phyloP scores from a whole-genome alignment of 2,888 invertebrate genomes.

The Drosophila conformis region DNA sequence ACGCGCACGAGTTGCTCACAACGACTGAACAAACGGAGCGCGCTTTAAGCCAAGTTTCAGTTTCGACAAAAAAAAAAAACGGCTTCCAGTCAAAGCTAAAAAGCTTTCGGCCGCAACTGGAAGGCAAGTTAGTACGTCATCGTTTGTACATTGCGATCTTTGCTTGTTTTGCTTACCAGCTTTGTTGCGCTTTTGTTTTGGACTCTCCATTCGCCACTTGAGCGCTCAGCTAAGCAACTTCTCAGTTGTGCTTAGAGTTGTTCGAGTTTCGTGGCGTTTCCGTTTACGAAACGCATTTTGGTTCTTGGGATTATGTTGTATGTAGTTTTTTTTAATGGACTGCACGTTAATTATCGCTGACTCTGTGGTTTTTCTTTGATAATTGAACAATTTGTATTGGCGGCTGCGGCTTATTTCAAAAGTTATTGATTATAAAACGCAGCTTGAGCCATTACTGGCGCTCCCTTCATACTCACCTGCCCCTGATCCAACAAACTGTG shows the following conservation, averaged over 20 bases:
- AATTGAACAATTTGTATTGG: slow-evolving; percentile 71
- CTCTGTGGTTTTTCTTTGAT: slow-evolving; percentile 67
- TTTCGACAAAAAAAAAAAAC: slow-evolving; percentile 18
- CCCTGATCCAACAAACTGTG: not conserved
- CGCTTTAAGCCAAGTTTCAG: slow-evolving; percentile 51
- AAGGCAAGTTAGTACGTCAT: slow-evolving; percentile 65
- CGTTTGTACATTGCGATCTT: slow-evolving; percentile 64
- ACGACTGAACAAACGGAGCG: slow-evolving; percentile 62
- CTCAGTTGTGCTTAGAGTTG: slow-evolving; percentile 21
- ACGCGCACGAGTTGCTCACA: slow-evolving; percentile 74
- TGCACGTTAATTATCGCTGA: slow-evolving; percentile 73
- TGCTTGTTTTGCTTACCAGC: slow-evolving; percentile 64
- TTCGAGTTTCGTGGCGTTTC: slow-evolving; percentile 57
- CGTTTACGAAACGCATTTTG: slow-evolving; percentile 53
- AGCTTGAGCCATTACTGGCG: slow-evolving; percentile 41
- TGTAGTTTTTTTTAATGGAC: slow-evolving; percentile 34
- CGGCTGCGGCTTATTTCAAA: slow-evolving; percentile 70
- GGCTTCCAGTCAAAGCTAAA: slow-evolving; percentile 36
- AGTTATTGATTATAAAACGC: slow-evolving; percentile 69
- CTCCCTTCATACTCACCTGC: slow-evolving; percentile 12
- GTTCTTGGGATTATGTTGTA: slow-evolving; percentile 25
- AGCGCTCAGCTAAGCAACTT: not conserved
- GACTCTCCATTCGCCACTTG: slow-evolving; percentile 58
- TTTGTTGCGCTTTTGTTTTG: slow-evolving; percentile 68
- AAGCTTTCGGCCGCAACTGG: slow-evolving; percentile 60